Evolutionary conservation across 2,888 invertebrate genomes (phyloP).

Genomic region (Polymixis flavicincta): DNA sequence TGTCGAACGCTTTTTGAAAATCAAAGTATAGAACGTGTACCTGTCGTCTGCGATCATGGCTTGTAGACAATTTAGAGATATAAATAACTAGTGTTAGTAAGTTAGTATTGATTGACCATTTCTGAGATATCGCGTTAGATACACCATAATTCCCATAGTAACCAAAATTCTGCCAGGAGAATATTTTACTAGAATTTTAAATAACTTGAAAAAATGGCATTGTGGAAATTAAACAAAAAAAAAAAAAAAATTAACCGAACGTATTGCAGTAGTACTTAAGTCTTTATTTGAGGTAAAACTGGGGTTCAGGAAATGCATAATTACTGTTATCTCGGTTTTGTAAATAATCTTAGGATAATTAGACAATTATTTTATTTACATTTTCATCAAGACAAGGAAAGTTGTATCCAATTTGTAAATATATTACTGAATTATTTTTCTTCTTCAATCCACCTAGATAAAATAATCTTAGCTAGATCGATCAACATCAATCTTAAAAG

Average conservation of each 20-base stretch:
- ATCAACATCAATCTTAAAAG: neutral
- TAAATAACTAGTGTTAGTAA: too few relatives aligned
- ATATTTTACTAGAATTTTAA: neutral
- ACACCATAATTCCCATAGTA: too few relatives aligned
- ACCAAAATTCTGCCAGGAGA: neutral
- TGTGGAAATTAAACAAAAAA: too few relatives aligned
- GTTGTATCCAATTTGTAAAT: neutral
- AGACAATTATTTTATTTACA: neutral
- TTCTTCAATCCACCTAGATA: neutral
- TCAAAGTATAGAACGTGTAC: too few relatives aligned
- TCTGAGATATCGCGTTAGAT: too few relatives aligned
- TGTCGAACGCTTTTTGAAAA: too few relatives aligned
- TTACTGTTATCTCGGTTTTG: neutral
- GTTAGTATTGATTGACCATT: too few relatives aligned
- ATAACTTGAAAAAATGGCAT: neutral
- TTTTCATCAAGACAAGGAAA: neutral
- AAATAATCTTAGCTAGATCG: neutral
- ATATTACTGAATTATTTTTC: neutral
- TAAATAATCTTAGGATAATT: neutral
- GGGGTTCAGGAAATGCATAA: neutral
- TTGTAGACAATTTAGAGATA: too few relatives aligned
- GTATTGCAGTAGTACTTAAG: neutral
- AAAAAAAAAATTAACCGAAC: neutral
- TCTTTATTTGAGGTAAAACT: constrained; percentile 45
- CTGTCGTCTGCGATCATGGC: too few relatives aligned